Conservation (phyloP, 1,140 invertebrate species). For the Macrostomum lignano region DNA sequence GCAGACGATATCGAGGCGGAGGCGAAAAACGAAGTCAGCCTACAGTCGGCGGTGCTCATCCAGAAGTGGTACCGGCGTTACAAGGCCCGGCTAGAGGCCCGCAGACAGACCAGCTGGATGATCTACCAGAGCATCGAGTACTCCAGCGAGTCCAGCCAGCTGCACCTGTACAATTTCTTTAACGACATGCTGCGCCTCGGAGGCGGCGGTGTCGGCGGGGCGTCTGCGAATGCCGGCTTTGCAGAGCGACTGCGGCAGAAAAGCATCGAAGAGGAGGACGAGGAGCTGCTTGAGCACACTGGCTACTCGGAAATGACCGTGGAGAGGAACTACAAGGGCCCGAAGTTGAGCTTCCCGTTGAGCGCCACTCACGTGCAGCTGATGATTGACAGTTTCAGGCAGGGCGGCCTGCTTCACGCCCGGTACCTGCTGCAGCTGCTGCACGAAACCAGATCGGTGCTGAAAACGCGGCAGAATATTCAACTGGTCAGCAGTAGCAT, state of each 20-base stretch:
- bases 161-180: too few relatives aligned
- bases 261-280: too few relatives aligned
- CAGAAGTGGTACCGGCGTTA: slow-evolving; percentile 69
- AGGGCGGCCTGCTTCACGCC: slow-evolving; percentile 43
- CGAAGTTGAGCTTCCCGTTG: slow-evolving; percentile 43
- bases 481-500: too few relatives aligned
- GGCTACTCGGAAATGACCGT: slow-evolving; percentile 13
- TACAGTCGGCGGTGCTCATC: slow-evolving; percentile 58
- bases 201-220: too few relatives aligned
- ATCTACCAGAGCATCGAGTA: slow-evolving; percentile 76
- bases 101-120: slow-evolving; percentile 58
- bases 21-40: too few relatives aligned
- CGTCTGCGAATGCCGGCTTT: too few relatives aligned
- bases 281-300: slow-evolving; percentile 15
- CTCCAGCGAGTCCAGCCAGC: slow-evolving; percentile 58
- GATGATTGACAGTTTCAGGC: slow-evolving; percentile 46
- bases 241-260: too few relatives aligned
- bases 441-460: slow-evolving; percentile 38
- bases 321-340: slow-evolving; percentile 39
- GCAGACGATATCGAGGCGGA: too few relatives aligned
- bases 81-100: slow-evolving; percentile 49
- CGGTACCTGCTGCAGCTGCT: slow-evolving; percentile 50
- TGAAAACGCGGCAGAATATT: slow-evolving; percentile 50
- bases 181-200: too few relatives aligned
- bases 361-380: slow-evolving; percentile 41